Percentiles rank a stretch among this genome's conserved stretches.
These are phyloP conservation scores for Casuarius casuarius DNA, from an alignment of 2,113 vertebrate genomes.

Conservation along the genomic window DNA sequence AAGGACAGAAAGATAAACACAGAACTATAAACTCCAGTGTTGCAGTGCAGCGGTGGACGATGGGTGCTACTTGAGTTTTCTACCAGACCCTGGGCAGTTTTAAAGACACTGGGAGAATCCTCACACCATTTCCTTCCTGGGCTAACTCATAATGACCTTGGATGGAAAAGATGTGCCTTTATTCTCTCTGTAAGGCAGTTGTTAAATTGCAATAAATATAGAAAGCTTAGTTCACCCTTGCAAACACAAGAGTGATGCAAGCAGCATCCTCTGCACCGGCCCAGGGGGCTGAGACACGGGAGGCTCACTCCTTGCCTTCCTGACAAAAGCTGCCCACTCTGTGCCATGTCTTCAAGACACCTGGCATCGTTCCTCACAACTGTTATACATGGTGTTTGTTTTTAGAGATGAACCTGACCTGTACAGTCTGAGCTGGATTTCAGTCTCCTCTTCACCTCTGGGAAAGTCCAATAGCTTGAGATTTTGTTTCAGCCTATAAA, in stretches of 20 bases:
- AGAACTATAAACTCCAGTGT: not conserved
- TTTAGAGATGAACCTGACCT: not conserved
- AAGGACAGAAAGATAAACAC: not conserved
- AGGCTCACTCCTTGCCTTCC: not conserved
- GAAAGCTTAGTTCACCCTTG: not conserved
- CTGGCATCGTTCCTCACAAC: not conserved
- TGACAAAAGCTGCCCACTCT: not conserved
- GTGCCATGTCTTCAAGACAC: not conserved
- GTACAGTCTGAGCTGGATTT: not conserved
- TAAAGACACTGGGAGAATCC: not conserved
- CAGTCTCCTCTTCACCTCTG: not conserved
- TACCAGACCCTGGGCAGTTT: not conserved
- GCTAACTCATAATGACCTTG: not conserved
- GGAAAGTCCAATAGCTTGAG: not conserved
- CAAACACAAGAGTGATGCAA: not conserved
- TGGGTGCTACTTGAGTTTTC: not conserved
- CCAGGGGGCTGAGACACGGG: not conserved
- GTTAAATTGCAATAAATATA: not conserved
- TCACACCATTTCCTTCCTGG: not conserved
- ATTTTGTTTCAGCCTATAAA: not conserved
- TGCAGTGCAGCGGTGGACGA: not conserved
- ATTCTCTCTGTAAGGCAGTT: rapidly evolving
- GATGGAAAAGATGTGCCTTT: not conserved
- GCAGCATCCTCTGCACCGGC: not conserved
- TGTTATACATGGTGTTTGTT: not conserved